phyloP scores from a whole-genome alignment of 2,797 vertebrate genomes.

The Tachyglossus aculeatus region DNA sequence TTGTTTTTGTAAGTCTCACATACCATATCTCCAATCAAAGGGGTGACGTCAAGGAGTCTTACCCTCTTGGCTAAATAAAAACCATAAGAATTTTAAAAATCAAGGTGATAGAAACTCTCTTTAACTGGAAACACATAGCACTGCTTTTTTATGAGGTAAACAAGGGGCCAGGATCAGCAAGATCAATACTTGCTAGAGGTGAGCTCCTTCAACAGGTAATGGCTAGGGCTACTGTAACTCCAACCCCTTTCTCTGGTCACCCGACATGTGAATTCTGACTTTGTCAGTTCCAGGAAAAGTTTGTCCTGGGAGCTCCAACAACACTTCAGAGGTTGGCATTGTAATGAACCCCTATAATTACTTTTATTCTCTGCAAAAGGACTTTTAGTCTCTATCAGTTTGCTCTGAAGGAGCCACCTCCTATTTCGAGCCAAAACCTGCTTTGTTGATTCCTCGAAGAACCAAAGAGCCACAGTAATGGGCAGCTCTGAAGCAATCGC shows the following conservation, averaged over 20 bases:
- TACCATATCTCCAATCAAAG: slow-evolving; percentile 37
- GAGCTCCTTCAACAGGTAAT: background rate
- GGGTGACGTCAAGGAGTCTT: slow-evolving; percentile 43
- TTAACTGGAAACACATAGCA: slow-evolving; percentile 44
- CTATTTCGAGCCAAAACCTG: background rate
- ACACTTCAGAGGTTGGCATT: too few species aligned
- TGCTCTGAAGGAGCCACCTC: too few species aligned
- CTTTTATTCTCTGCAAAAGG: too few species aligned
- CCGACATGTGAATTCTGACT: too few species aligned
- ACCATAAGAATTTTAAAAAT: slow-evolving; percentile 22
- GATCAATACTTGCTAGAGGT: slow-evolving; percentile 5
- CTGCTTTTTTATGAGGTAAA: slow-evolving; percentile 57
- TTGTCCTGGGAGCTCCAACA: too few species aligned
- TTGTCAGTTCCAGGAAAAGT: too few species aligned
- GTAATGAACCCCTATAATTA: too few species aligned
- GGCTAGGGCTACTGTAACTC: background rate
- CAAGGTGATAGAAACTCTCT: background rate
- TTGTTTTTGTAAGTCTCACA: slow-evolving; percentile 45
- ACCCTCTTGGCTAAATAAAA: slow-evolving; percentile 58
- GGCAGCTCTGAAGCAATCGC: background rate
- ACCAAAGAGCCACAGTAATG: background rate
- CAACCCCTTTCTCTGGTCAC: background rate
- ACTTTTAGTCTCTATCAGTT: too few species aligned
- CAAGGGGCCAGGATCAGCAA: slow-evolving; percentile 53
- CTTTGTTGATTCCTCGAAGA: background rate